phyloP scores from a whole-genome alignment of 2,113 vertebrate species.

The Saguinus imperator region DNA sequence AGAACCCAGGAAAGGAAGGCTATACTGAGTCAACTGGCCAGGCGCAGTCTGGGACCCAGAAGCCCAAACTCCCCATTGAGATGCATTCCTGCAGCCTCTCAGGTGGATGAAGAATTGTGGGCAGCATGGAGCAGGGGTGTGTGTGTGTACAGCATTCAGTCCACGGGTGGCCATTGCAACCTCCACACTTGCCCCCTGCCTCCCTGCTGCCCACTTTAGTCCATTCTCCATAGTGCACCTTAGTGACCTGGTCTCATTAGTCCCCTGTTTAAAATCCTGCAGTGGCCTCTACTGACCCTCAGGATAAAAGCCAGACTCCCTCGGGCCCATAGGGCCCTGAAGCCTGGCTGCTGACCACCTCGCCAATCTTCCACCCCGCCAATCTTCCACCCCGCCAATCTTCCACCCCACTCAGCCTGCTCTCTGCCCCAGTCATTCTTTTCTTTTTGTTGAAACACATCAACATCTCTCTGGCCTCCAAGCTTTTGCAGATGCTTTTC shows the following conservation, averaged over 20 bases:
- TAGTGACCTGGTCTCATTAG: neutral
- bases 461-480: neutral
- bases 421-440: neutral
- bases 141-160: neutral
- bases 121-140: neutral
- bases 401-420: accelerated
- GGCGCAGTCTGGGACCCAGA: neutral
- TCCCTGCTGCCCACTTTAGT: neutral
- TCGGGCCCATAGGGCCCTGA: neutral
- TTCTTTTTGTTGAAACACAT: neutral
- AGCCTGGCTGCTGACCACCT: neutral
- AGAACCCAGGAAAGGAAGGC: neutral
- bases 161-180: accelerated
- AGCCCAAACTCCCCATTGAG: neutral
- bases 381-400: neutral
- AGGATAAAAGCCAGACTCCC: neutral
- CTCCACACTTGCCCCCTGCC: accelerated
- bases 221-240: neutral
- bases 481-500: neutral
- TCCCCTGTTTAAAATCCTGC: neutral
- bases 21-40: neutral
- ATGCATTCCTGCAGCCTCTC: neutral
- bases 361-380: neutral
- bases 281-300: neutral
- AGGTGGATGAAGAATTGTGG: neutral